Conservation (phyloP, 2,888 invertebrate species). For the Synergus itoensis region DNA sequence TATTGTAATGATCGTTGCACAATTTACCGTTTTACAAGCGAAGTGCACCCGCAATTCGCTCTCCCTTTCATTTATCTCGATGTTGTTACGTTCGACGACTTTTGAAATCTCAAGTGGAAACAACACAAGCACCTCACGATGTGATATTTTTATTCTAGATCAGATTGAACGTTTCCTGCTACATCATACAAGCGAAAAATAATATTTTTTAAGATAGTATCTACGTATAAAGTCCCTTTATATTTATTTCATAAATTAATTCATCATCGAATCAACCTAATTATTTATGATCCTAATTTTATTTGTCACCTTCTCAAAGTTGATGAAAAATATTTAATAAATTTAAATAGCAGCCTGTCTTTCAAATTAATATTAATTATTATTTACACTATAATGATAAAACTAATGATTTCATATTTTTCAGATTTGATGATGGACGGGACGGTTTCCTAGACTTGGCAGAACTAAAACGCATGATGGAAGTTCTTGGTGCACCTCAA, state of each 20-base stretch:
- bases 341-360: too few relatives aligned
- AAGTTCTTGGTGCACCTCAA: slow-evolving; percentile 95
- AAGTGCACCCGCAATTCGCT: slow-evolving; percentile 34
- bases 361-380: too few relatives aligned
- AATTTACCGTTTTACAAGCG: slow-evolving; percentile 34
- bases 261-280: neutral
- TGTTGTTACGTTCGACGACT: slow-evolving; percentile 2
- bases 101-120: slow-evolving; percentile 8
- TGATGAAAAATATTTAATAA: slow-evolving; percentile 5
- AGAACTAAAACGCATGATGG: slow-evolving; percentile 98
- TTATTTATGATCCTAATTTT: neutral
- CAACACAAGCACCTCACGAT: slow-evolving; percentile 1
- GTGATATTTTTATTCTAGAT: neutral
- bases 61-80: slow-evolving; percentile 36
- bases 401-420: slow-evolving; percentile 64
- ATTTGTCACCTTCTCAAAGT: neutral
- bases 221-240: neutral
- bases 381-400: neutral
- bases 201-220: neutral
- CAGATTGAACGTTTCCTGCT: neutral
- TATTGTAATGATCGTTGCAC: slow-evolving; percentile 30
- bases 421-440: slow-evolving; percentile 92
- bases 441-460: slow-evolving; percentile 94
- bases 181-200: neutral
- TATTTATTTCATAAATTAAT: neutral